Conservation (phyloP, 1,140 invertebrate species). For the Oppia nitens region DNA sequence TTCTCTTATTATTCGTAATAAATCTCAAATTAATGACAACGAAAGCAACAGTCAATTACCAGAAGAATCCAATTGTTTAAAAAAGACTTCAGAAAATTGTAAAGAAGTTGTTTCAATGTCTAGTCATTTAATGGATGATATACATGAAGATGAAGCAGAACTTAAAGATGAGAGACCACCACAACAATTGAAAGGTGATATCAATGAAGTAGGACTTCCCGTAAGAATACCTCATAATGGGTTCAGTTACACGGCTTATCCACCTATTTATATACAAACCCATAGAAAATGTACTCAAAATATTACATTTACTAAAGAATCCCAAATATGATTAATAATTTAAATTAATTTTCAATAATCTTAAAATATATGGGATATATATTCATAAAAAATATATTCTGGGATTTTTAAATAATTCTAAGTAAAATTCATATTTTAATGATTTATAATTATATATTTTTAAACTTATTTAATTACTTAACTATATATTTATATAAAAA, state of each 20-base stretch:
- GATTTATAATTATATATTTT: no score
- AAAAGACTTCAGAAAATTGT: no score
- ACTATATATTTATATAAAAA: no score
- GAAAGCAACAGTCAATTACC: neutral
- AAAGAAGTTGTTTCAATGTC: neutral
- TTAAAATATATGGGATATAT: no score
- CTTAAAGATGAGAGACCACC: neutral
- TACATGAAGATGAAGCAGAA: neutral
- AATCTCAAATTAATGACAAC: neutral
- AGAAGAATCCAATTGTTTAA: neutral
- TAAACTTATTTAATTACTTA: no score
- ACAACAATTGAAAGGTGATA: neutral
- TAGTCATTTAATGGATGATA: neutral
- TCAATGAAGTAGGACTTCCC: slow-evolving; percentile 9
- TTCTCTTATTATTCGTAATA: neutral
- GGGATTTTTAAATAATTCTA: no score
- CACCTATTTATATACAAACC: neutral
- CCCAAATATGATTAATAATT: neutral
- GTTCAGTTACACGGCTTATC: slow-evolving; percentile 9
- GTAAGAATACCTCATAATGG: slow-evolving; percentile 6
- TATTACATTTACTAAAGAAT: neutral
- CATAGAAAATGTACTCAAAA: neutral
- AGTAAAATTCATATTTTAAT: no score
- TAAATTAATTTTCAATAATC: no score
- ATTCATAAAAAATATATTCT: no score